Evolutionary conservation across 2,797 vertebrate species (phyloP).

Genomic region (Gymnothorax javanicus): DNA sequence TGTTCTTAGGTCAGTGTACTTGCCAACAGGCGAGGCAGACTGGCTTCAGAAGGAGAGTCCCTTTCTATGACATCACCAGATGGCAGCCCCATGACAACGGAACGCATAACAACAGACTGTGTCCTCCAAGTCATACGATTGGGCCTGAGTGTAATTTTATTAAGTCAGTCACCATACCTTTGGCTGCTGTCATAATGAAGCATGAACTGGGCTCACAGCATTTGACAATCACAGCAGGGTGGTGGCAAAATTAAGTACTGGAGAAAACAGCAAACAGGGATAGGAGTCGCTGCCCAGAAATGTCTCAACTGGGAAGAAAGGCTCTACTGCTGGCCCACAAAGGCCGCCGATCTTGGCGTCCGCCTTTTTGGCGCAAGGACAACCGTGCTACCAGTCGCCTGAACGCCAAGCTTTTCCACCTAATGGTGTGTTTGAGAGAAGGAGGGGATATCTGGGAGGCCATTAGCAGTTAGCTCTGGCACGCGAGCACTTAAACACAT

Average conservation of each 20-base stretch:
- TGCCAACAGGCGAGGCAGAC: not conserved
- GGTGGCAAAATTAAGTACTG: slow-evolving; percentile 39
- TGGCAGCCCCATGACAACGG: slow-evolving; percentile 32
- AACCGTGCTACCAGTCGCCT: slow-evolving; percentile 37
- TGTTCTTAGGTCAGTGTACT: slow-evolving; percentile 3
- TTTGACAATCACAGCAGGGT: slow-evolving; percentile 33
- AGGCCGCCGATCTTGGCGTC: slow-evolving; percentile 30
- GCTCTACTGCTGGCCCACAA: slow-evolving; percentile 32
- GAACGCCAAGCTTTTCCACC: not conserved
- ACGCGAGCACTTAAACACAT: slow-evolving; percentile 31
- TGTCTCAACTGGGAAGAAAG: slow-evolving; percentile 31
- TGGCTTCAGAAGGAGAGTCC: not conserved
- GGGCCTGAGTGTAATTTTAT: slow-evolving; percentile 24
- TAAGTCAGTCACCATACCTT: not conserved
- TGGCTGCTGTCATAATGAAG: slow-evolving; percentile 30
- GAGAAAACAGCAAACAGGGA: slow-evolving; percentile 28
- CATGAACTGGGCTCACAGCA: slow-evolving; percentile 37
- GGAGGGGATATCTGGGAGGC: slow-evolving; percentile 32
- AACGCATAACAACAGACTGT: slow-evolving; percentile 32
- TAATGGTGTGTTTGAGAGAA: slow-evolving; percentile 16
- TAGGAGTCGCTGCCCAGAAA: slow-evolving; percentile 34
- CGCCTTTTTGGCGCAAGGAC: slow-evolving; percentile 31
- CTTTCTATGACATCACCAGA: slow-evolving; percentile 19
- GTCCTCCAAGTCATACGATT: slow-evolving; percentile 23
- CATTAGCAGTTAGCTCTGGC: slow-evolving; percentile 22